Base-by-base conservation (phyloP, 1,140 invertebrate species). In the Calliphora vicina region DNA sequence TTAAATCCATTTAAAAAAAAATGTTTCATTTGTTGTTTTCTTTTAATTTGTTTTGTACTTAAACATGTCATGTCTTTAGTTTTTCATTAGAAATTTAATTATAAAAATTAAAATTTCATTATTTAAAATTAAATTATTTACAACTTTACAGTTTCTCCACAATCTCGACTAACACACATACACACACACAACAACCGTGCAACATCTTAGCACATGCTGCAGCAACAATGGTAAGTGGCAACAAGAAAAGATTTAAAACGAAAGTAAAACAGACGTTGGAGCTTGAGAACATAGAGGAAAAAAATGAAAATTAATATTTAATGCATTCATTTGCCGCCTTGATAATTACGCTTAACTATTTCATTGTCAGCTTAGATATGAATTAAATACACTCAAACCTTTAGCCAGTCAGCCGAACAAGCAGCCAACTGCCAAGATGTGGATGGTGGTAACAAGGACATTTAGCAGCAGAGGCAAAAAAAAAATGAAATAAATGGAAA, bases 321-420 rank as follows among this genome's bases (percentile, higher is more conserved):
- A 86, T 86, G 82, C 78, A 74, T 84, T 72, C 35, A 87, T 85
- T 86, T 85, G 78, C 85, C 85, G 84, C 84, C 86, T 84, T 85
- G 84, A 84, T 86, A 87, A 87, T 88, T 88, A 87, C 82, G 86
- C 86, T 84, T 87, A 87, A 87, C 86, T 87, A 86, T 85, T 87
- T 84, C 83, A 85, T 88, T 87, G 86, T 87, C 85, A 83, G 81
- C 74, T 20, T 35, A 82, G 85, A 81, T 73, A 81, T 81, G 82
- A 81, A 83, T 83, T 81, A 81, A 83, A 83, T 73, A 73, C 43
- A 81, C 78, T 29, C 67, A 83, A 67, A 81, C 80, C 80, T 27
- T 23, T 20, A n/a, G 35, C 27, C 72, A 74, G n/a, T n/a, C n/a
- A n/a, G n/a, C n/a, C n/a, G n/a, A n/a, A n/a, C n/a, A n/a, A n/a